Evolutionary conservation across 2,888 invertebrate species (phyloP).

Genomic region (Strigamia transsilvanica): DNA sequence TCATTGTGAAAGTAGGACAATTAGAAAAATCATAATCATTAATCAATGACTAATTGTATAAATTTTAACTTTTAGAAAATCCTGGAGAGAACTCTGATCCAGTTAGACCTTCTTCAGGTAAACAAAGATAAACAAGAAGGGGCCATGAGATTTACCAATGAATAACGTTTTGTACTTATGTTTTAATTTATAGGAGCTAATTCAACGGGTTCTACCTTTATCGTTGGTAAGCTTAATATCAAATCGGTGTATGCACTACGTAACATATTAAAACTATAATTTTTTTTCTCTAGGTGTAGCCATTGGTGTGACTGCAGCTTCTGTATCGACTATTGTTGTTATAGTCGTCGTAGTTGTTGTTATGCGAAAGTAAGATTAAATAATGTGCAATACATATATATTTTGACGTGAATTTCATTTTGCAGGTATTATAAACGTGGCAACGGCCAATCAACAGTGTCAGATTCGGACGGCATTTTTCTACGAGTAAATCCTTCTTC

Average conservation of each 20-base stretch:
- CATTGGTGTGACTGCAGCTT: constrained; percentile 28
- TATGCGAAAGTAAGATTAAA: background rate
- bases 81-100: too few relatives aligned
- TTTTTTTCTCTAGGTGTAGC: background rate
- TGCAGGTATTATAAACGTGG: constrained; percentile 16
- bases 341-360: constrained; percentile 11
- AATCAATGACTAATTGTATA: too few relatives aligned
- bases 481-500: background rate
- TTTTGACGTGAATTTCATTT: background rate
- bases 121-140: too few relatives aligned
- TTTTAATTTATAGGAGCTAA: background rate
- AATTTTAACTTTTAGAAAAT: too few relatives aligned
- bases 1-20: background rate
- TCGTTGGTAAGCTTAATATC: constrained; percentile 16
- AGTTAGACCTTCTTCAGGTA: too few relatives aligned
- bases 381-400: background rate
- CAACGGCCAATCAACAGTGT: background rate
- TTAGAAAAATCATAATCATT: background rate
- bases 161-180: too few relatives aligned
- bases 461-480: background rate
- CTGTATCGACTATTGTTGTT: constrained; percentile 26
- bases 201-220: background rate
- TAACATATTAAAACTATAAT: background rate
- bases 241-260: background rate
- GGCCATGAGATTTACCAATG: too few relatives aligned